phyloP scores from a whole-genome alignment of 2,888 invertebrate genomes.

The Metalampra italica region DNA sequence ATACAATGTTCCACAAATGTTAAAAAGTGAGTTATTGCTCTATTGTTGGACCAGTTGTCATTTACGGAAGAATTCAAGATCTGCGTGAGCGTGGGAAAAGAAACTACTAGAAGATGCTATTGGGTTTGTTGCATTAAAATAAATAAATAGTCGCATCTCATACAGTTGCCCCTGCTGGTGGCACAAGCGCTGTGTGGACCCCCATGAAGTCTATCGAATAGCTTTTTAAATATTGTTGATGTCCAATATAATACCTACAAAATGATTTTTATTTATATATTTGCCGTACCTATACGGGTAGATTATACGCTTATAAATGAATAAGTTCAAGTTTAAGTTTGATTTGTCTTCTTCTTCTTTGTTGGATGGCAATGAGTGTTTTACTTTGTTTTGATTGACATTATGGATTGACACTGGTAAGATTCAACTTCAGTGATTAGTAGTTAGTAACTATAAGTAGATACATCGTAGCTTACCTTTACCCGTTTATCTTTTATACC shows the following conservation, averaged over 20 bases:
- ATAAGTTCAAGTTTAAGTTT: too few relatives aligned
- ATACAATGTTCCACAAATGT: constrained; percentile 17
- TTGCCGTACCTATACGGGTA: too few relatives aligned
- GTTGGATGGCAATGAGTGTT: too few relatives aligned
- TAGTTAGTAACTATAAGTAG: background rate
- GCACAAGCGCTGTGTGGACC: too few relatives aligned
- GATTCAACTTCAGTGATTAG: background rate
- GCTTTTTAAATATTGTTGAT: constrained; percentile 12
- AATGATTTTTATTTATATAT: too few relatives aligned
- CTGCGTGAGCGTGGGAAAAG: constrained; percentile 40
- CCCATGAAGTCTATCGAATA: too few relatives aligned
- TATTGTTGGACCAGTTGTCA: constrained; percentile 27
- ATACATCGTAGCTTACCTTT: background rate
- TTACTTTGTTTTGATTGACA: too few relatives aligned
- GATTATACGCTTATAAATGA: too few relatives aligned
- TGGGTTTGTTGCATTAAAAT: constrained; percentile 15
- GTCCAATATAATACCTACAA: constrained; percentile 6
- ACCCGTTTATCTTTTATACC: background rate
- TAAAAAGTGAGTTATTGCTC: constrained; percentile 32
- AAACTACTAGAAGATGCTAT: constrained; percentile 22
- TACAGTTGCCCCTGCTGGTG: too few relatives aligned
- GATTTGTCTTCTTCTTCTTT: too few relatives aligned
- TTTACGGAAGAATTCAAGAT: constrained; percentile 27
- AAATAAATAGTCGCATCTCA: constrained; percentile 10
- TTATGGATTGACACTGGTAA: too few relatives aligned